phyloP scores from a whole-genome alignment of 2,888 invertebrate species.

The Fragum whitleyi region DNA sequence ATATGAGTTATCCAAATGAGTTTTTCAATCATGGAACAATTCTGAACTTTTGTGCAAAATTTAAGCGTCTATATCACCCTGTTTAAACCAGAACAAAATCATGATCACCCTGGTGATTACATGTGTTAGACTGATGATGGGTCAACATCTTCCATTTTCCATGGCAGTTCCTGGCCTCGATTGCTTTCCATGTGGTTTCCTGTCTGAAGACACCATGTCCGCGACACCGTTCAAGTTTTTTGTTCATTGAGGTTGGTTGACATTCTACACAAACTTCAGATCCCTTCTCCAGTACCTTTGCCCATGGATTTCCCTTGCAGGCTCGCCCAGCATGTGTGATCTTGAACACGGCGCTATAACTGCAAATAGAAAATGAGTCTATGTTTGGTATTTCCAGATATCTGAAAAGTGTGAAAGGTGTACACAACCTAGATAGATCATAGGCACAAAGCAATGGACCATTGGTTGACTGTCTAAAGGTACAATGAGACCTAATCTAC shows the following conservation, averaged over 20 bases:
- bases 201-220: conserved; percentile 93
- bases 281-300: conserved; percentile 85
- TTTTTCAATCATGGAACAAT: not conserved
- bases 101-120: conserved; percentile 77
- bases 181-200: conserved; percentile 93
- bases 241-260: conserved; percentile 92
- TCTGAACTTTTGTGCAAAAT: not conserved
- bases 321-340: conserved; percentile 86
- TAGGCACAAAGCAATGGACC: not conserved
- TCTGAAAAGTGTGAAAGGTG: not conserved
- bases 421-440: not conserved
- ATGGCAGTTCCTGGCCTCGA: conserved; percentile 94
- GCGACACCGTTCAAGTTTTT: conserved; percentile 90
- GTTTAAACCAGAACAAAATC: conserved; percentile 65
- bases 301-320: conserved; percentile 71
- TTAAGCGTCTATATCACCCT: conserved; percentile 1
- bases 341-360: conserved; percentile 94
- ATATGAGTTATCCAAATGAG: too few relatives aligned
- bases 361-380: conserved; percentile 86
- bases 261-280: conserved; percentile 92
- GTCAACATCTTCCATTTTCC: conserved; percentile 92
- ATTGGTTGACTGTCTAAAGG: too few relatives aligned
- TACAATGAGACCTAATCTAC: too few relatives aligned
- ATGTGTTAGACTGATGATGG: conserved; percentile 81
- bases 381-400: not conserved